These are phyloP conservation scores for Ceuthmochares aereus DNA, from an alignment of 2,113 vertebrate species.

Conservation along the genomic window DNA sequence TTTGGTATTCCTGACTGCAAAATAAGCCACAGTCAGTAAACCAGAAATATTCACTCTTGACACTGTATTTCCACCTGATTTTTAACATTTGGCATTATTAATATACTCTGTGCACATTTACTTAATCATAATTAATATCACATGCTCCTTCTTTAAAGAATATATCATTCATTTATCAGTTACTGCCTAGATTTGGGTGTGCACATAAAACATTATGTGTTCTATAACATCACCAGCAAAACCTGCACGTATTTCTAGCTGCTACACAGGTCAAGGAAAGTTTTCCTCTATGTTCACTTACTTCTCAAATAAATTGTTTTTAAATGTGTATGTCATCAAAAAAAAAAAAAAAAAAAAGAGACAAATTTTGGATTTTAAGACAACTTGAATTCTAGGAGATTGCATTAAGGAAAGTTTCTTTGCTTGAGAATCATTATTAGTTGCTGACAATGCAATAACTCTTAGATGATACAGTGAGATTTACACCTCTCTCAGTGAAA, in stretches of 20 bases:
- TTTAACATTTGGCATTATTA: neutral
- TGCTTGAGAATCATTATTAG: neutral
- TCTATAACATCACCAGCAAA: neutral
- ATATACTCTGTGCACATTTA: rapidly evolving
- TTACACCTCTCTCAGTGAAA: neutral
- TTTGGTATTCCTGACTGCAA: neutral
- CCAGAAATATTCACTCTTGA: neutral
- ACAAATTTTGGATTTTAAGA: neutral
- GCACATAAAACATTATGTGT: neutral
- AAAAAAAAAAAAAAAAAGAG: neutral
- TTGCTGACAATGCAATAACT: neutral
- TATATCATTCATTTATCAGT: neutral
- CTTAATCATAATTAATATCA: neutral
- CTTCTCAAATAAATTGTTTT: neutral
- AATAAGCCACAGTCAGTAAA: neutral
- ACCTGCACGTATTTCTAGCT: neutral
- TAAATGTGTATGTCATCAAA: neutral
- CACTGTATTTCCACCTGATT: neutral
- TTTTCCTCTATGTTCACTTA: neutral
- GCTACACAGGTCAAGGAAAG: neutral
- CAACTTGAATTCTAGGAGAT: neutral
- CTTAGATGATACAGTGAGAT: neutral
- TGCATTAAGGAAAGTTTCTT: neutral
- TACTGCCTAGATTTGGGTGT: neutral
- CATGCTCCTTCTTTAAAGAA: neutral